phyloP scores from a whole-genome alignment of 2,797 vertebrate species.

The Pelobates cultripes region DNA sequence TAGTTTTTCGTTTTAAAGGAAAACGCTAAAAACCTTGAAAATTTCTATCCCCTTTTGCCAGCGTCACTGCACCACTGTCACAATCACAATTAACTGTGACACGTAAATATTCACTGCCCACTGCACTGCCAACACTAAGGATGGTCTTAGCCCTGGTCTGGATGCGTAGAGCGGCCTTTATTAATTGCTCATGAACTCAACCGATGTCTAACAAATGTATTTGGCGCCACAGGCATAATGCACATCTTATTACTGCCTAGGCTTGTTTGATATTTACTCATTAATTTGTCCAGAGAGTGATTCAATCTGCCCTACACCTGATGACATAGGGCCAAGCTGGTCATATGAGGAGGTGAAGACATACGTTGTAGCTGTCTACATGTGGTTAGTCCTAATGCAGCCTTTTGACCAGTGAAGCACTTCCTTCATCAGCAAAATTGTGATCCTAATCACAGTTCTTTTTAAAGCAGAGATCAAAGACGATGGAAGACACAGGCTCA shows the following conservation, averaged over 20 bases:
- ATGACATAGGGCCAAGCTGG: neutral
- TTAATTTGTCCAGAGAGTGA: slow-evolving; percentile 9
- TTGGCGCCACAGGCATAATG: neutral
- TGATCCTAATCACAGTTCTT: slow-evolving; percentile 67
- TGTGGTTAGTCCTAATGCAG: slow-evolving; percentile 57
- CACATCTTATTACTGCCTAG: too few species aligned
- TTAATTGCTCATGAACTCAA: too few species aligned
- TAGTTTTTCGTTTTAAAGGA: too few species aligned
- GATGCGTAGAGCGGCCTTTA: too few species aligned
- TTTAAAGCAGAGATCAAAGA: slow-evolving; percentile 64
- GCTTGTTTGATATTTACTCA: neutral
- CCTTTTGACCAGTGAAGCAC: slow-evolving; percentile 67
- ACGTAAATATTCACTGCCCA: too few species aligned
- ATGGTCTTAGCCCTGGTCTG: too few species aligned
- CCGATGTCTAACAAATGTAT: too few species aligned
- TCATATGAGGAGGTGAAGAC: slow-evolving; percentile 55
- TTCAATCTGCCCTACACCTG: neutral
- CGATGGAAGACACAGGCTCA: slow-evolving; percentile 35
- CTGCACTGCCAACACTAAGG: too few species aligned
- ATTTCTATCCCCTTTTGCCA: too few species aligned
- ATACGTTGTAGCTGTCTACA: slow-evolving; percentile 61
- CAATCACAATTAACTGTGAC: too few species aligned
- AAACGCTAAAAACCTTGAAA: too few species aligned
- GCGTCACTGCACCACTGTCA: too few species aligned
- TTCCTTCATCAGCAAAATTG: slow-evolving; percentile 66